Conservation (phyloP, 2,888 invertebrate species). For the Archips xylosteana region DNA sequence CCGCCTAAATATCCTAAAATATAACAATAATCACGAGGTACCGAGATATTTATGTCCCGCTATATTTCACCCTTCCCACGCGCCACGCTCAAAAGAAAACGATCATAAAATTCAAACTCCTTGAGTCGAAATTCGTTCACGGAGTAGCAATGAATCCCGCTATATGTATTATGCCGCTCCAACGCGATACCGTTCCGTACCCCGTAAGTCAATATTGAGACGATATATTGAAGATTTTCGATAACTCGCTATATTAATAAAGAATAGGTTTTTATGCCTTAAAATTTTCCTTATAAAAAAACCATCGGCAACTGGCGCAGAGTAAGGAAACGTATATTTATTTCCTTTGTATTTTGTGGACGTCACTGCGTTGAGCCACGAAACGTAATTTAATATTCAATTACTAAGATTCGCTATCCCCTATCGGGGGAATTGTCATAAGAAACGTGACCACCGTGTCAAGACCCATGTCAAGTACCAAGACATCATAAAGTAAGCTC, state of each 20-base stretch:
- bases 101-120: conserved; percentile 8
- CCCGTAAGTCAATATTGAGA: conserved; percentile 37
- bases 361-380: conserved; percentile 1
- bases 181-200: conserved; percentile 8
- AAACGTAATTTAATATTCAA: conserved; percentile 42
- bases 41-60: conserved; percentile 28
- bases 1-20: conserved; percentile 22
- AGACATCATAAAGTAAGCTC: background rate
- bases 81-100: conserved; percentile 3
- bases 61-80: conserved; percentile 21
- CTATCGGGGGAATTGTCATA: conserved; percentile 40
- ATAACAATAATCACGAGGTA: conserved; percentile 29
- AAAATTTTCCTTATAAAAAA: background rate
- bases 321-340: background rate
- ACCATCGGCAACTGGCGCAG: background rate
- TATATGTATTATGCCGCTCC: conserved; percentile 1
- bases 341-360: background rate
- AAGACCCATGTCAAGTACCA: conserved; percentile 29
- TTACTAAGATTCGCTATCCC: conserved; percentile 37
- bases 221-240: conserved; percentile 32
- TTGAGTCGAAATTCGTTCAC: conserved; percentile 12
- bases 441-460: conserved; percentile 28
- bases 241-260: conserved; percentile 33
- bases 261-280: background rate
- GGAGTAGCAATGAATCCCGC: background rate